Evolutionary conservation across 2,113 vertebrate species (phyloP), one percentile per base, ranked within the genome.

Genomic region (Procapra przewalskii): DNA sequence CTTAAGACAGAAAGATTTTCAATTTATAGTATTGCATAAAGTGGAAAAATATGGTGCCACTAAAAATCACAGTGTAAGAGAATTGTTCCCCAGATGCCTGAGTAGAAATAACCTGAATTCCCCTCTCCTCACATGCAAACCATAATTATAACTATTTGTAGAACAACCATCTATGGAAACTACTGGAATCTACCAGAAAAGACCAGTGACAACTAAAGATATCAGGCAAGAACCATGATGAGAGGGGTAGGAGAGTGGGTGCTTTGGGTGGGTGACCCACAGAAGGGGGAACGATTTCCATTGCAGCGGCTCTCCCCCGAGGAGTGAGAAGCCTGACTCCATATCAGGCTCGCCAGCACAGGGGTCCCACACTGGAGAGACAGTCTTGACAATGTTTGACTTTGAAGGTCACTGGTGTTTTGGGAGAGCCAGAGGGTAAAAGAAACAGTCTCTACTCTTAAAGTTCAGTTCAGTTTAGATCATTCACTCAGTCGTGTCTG

Each of bases 401-500:
- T 81, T 81, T 50, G 79, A 81, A 50, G 29, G 29, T 29, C 45
- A 81, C 29, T 62, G 29, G 29, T 33, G 15, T 62, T 62, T 62
- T 62, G 13, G 60, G 60, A 62, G 29, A 31, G 29, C 6, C 60
- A 33, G 79, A 81, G 45, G 8, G 27, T 50, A 33, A 33, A 48
- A 16, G 45, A 50, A 80, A 19, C 17, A 80, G 45, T 50, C 29
- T 80, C 2, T 31, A 80, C 8, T 80, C 27, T 50, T 31, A 31
- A 62, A 62, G 60, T 15, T 62, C 29, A 62, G 60, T 62, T 62
- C 29, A 62, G 60, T 62, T 62, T 62, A 62, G 6, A 31, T 6
- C 29, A 62, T 13, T 62, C 13, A 15, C 29, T 31, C 13, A 15
- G 60, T 62, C 6, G 0, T 62, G 60, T 62, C 29, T 0, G 4